phyloP scores from a whole-genome alignment of 2,888 invertebrate genomes.

The Ochlodes sylvanus region DNA sequence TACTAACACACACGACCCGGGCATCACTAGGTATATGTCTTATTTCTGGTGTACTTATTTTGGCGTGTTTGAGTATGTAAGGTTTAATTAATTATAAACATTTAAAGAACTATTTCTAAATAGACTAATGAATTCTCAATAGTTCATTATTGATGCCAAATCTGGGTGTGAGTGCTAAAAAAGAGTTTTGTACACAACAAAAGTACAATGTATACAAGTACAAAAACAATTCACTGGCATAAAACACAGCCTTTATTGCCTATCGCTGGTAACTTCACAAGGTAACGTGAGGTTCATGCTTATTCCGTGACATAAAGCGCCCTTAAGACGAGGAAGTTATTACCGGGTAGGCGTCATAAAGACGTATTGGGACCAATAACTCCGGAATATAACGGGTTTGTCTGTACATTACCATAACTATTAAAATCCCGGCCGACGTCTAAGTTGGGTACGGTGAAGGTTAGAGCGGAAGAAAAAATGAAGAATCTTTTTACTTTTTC shows the following conservation, averaged over 20 bases:
- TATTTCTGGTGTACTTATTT: not conserved
- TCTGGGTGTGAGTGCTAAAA: too few species aligned
- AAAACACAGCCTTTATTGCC: not conserved
- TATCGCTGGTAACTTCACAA: constrained; percentile 13
- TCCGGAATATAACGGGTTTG: constrained; percentile 45
- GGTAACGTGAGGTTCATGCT: constrained; percentile 28
- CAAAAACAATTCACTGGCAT: not conserved
- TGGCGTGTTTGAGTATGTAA: not conserved
- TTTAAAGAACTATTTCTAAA: too few species aligned
- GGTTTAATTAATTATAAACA: not conserved
- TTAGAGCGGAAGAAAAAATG: constrained; percentile 24
- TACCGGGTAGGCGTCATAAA: constrained; percentile 42
- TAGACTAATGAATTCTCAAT: too few species aligned
- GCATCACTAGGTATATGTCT: too few species aligned
- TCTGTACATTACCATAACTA: constrained; percentile 47
- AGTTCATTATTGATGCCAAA: too few species aligned
- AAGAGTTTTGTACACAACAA: not conserved
- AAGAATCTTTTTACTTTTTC: not conserved
- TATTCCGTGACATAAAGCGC: constrained; percentile 31
- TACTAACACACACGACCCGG: too few species aligned
- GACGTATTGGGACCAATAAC: constrained; percentile 45
- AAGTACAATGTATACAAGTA: constrained; percentile 6
- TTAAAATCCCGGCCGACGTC: constrained; percentile 43
- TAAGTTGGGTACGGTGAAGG: constrained; percentile 6
- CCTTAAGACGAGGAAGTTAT: constrained; percentile 39